A percentile compares a stretch with the other conserved stretches of the same genome.
Conservation (phyloP, 2,797 vertebrate species). For the Tragelaphus eurycerus region DNA sequence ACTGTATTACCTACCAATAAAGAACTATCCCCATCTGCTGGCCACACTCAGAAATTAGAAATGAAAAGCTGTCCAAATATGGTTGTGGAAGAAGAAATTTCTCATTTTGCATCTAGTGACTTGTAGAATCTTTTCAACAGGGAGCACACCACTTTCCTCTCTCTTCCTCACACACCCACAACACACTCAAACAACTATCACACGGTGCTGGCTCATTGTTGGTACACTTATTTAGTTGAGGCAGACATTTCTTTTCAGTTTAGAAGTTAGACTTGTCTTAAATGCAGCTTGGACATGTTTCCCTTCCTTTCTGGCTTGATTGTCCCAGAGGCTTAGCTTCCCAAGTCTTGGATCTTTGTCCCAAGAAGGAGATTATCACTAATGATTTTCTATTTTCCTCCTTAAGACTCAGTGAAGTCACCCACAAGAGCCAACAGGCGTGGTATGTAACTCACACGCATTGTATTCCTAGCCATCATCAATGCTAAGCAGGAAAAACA, state of each 20-base stretch:
- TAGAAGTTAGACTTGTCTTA: slow-evolving; percentile 21
- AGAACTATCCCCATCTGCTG: slow-evolving; percentile 81
- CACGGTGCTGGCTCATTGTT: neutral
- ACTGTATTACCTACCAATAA: neutral
- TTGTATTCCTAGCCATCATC: neutral
- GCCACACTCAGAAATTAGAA: slow-evolving; percentile 63
- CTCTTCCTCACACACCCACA: neutral
- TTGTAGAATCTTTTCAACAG: neutral
- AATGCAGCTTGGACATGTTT: neutral
- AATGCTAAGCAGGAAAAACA: neutral
- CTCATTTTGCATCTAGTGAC: neutral
- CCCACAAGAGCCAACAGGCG: neutral
- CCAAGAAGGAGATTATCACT: neutral
- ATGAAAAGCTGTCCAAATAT: neutral
- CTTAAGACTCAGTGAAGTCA: neutral
- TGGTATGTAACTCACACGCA: neutral
- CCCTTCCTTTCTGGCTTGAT: neutral
- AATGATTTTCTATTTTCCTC: neutral
- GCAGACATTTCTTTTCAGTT: neutral
- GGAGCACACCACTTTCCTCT: neutral
- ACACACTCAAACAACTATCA: neutral
- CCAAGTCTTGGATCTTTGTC: neutral
- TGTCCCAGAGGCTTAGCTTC: neutral
- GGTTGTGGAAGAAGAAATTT: neutral
- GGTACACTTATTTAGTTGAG: neutral